These are phyloP conservation scores for Drosophila nigromelanica DNA, from an alignment of 1,140 invertebrate genomes.

Conservation along the genomic window DNA sequence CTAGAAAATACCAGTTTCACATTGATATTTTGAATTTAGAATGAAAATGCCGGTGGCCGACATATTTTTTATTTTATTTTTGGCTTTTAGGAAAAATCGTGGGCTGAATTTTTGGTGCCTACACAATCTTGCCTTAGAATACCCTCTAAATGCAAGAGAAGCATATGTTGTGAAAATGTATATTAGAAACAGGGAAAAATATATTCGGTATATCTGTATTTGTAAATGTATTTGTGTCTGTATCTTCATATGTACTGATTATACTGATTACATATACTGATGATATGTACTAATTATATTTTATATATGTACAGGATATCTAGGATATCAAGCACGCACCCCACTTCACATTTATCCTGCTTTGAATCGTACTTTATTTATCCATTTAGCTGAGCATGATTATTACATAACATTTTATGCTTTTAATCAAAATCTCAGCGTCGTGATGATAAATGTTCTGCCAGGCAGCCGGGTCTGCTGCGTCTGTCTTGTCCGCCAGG, in stretches of 20 bases:
- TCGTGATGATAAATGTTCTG: constrained; percentile 69
- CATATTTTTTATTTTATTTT: constrained; percentile 15
- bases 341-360: not conserved
- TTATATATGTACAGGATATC: constrained; percentile 1
- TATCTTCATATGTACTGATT: no score
- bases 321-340: not conserved
- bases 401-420: constrained; percentile 54
- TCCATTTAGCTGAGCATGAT: constrained; percentile 35
- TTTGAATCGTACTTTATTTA: constrained; percentile 13
- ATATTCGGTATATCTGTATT: no score
- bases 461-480: constrained; percentile 24
- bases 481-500: constrained; percentile 22
- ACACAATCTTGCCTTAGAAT: not conserved
- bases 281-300: no score
- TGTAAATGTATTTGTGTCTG: no score
- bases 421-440: constrained; percentile 75
- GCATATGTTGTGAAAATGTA: not conserved
- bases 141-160: not conserved
- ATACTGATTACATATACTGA: no score
- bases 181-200: no score
- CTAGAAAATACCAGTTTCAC: not conserved
- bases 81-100: not conserved
- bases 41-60: constrained; percentile 4
- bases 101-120: not conserved
- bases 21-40: constrained; percentile 31